phyloP scores from a whole-genome alignment of 2,113 vertebrate species.

The Chionis minor region DNA sequence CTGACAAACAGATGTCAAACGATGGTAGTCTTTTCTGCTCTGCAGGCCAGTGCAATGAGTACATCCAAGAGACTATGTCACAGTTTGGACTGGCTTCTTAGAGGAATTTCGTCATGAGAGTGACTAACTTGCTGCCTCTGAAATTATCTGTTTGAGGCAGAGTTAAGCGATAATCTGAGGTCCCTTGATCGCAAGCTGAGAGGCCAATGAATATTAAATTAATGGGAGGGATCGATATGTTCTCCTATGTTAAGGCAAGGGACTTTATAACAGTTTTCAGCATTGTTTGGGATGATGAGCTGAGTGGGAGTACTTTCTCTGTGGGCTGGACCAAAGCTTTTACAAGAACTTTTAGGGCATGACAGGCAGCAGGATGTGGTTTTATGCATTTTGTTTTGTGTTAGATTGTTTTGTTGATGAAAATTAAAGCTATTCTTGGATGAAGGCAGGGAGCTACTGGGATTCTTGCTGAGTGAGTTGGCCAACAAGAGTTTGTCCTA shows the following conservation, averaged over 20 bases:
- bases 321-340: neutral
- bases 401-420: neutral
- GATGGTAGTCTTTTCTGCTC: neutral
- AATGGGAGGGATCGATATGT: neutral
- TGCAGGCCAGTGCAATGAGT: neutral
- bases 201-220: neutral
- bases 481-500: neutral
- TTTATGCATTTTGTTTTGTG: slow-evolving; percentile 32
- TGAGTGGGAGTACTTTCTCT: slow-evolving; percentile 7
- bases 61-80: slow-evolving; percentile 1
- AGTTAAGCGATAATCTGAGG: neutral
- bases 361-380: slow-evolving; percentile 61
- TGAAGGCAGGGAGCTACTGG: neutral
- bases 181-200: neutral
- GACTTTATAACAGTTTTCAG: neutral
- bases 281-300: neutral
- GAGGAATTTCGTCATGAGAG: neutral
- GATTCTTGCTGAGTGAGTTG: neutral
- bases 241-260: neutral
- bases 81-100: neutral
- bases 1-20: neutral
- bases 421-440: slow-evolving; percentile 33
- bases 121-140: slow-evolving; percentile 12
- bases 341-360: slow-evolving; percentile 7
- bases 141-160: neutral